Base-by-base conservation (phyloP, 2,888 invertebrate genomes). In the Coelinius sp. region DNA sequence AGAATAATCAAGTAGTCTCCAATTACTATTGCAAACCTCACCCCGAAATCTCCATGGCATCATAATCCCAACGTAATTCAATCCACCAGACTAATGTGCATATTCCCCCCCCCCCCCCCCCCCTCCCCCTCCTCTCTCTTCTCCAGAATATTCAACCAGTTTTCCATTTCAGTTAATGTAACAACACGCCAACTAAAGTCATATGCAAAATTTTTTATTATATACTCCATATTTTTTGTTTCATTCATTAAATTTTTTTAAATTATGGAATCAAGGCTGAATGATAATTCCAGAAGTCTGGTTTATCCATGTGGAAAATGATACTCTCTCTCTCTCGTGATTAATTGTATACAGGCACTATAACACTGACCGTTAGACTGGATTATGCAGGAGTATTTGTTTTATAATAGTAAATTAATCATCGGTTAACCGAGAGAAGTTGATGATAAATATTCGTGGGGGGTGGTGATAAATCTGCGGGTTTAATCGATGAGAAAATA, bases 271-370 rank as follows among this genome's bases (percentile, higher is more conserved):
- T 27, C 56, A 56, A 56, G 56, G 56, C n/a, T 56, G 56, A 56
- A 27, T 17, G 27, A 56, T 56, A 56, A 56, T 56, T 27, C 27
- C 56, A 31, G 31, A 27, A 56, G 31, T 56, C 56, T 56, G 56
- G 56, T 56, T 56, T 56, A 56, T 56, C 56, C 56, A 64, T 56
- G 70, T 68, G 64, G 49, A 68, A 38, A 56, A 67, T 73, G 62
- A 71, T 49, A 71, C 64, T 46, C n/a, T n/a, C n/a, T n/a, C n/a
- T n/a, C n/a, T n/a, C n/a, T n/a, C 64, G 53, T 70, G 67, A 67
- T 67, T 62, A 63, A 69, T 67, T 14, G 31, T 31, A n/a, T n/a
- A 56, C 56, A 4, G n/a, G 17, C 56, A 27, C 31, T 56, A 56
- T 31, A 56, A 31, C 56, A n/a, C 31, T n/a, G 27, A 56, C 56